Conservation (phyloP, 1,140 invertebrate species). For the Parapsyche elsis region DNA sequence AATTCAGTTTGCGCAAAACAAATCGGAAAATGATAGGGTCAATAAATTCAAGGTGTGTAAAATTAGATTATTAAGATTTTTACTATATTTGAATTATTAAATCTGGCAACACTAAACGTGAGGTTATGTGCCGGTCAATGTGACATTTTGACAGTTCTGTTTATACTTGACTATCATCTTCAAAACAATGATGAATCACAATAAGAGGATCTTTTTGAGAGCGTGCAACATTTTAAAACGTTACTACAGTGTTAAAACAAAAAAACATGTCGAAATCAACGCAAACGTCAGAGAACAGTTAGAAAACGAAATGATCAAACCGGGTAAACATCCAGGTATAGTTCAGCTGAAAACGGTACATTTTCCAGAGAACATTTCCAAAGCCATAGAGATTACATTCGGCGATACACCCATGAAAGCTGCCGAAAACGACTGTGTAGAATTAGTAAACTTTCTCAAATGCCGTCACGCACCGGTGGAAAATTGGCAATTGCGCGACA, state of each 20-base stretch:
- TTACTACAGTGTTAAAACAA: constrained; percentile 37
- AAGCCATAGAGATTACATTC: constrained; percentile 67
- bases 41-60: too few species aligned
- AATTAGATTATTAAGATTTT: too few species aligned
- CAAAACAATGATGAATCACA: background rate
- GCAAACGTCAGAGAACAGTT: constrained; percentile 65
- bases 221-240: constrained; percentile 16
- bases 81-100: too few species aligned
- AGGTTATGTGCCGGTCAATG: too few species aligned
- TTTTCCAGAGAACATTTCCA: constrained; percentile 71
- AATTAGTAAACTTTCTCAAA: constrained; percentile 71
- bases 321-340: constrained; percentile 76
- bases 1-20: too few species aligned
- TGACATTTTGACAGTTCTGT: too few species aligned
- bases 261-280: constrained; percentile 35
- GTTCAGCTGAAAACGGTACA: constrained; percentile 63
- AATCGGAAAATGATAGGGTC: too few species aligned
- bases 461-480: constrained; percentile 73
- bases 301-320: constrained; percentile 71
- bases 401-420: constrained; percentile 69
- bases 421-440: constrained; percentile 66
- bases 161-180: too few species aligned
- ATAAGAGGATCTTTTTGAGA: constrained; percentile 1
- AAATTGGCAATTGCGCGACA: constrained; percentile 65
- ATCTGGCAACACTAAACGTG: too few species aligned